Percentiles rank a stretch among this genome's conserved stretches.
Conservation (phyloP, 1,140 invertebrate species). For the Drosophila santomea region DNA sequence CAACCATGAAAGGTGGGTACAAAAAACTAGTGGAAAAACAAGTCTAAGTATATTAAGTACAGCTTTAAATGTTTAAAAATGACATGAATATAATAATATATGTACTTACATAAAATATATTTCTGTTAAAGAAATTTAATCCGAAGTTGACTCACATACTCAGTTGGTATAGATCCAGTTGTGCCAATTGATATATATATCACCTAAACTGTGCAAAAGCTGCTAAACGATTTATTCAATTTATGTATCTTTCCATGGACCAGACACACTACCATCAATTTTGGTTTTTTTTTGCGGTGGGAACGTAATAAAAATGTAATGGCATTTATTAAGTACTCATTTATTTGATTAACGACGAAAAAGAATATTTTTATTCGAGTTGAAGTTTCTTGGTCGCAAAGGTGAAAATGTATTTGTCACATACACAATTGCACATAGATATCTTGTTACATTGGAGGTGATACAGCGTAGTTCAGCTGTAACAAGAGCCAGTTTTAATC, state of each 20-base stretch:
- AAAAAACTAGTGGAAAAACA: too few species aligned
- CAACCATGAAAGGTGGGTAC: not conserved
- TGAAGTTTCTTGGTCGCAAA: slow-evolving; percentile 5
- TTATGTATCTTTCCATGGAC: slow-evolving; percentile 51
- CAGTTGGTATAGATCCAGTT: slow-evolving; percentile 7
- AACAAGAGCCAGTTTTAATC: too few species aligned
- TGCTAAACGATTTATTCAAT: slow-evolving; percentile 37
- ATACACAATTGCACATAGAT: not conserved
- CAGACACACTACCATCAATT: slow-evolving; percentile 14
- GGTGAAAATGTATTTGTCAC: slow-evolving; percentile 11
- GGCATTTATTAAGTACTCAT: slow-evolving; percentile 73
- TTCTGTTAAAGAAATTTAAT: not conserved
- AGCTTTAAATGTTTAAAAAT: not conserved
- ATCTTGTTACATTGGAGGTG: not conserved
- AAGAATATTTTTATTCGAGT: slow-evolving; percentile 60
- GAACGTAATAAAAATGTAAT: slow-evolving; percentile 74
- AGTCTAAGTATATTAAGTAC: not conserved
- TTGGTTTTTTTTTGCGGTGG: not conserved
- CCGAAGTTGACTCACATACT: not conserved
- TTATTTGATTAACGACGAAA: slow-evolving; percentile 69
- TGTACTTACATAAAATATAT: too few species aligned
- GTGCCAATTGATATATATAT: slow-evolving; percentile 47
- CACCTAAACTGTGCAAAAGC: slow-evolving; percentile 22
- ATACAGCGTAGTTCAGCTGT: too few species aligned
- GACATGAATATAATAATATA: too few species aligned